Percentiles rank a stretch among this genome's conserved stretches.
These are phyloP conservation scores for Hypomesus transpacificus DNA, from an alignment of 2,113 vertebrate genomes.

Conservation along the genomic window DNA sequence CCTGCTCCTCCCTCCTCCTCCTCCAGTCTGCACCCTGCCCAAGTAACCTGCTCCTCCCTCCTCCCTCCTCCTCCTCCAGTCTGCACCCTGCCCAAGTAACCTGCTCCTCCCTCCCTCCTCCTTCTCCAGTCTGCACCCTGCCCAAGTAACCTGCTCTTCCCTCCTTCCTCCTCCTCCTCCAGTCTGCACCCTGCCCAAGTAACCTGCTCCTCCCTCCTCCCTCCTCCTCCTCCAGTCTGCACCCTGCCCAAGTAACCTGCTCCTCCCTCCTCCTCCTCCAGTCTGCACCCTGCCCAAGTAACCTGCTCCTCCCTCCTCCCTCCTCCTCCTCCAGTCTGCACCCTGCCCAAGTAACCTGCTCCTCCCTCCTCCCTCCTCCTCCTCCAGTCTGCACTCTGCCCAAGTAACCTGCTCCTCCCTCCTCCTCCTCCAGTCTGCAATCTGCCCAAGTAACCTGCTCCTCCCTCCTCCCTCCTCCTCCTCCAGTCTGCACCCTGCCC, in stretches of 20 bases:
- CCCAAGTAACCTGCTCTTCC: not conserved
- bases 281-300: not conserved
- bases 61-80: no score
- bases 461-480: constrained; percentile 30
- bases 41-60: no score
- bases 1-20: no score
- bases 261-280: not conserved
- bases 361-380: no score
- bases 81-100: constrained; percentile 95
- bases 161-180: no score
- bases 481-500: constrained; percentile 93
- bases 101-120: constrained; percentile 23
- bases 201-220: no score
- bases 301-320: no score
- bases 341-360: constrained; percentile 94
- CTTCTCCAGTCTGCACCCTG: not conserved
- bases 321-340: constrained; percentile 46
- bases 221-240: constrained; percentile 93
- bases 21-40: constrained; percentile 74
- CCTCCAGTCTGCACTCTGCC: constrained; percentile 94
- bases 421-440: not conserved
- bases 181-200: constrained; percentile 83
- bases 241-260: constrained; percentile 89
- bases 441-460: not conserved
- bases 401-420: constrained; percentile 74